phyloP scores from a whole-genome alignment of 2,888 invertebrate genomes.

The Coelinius sp. region DNA sequence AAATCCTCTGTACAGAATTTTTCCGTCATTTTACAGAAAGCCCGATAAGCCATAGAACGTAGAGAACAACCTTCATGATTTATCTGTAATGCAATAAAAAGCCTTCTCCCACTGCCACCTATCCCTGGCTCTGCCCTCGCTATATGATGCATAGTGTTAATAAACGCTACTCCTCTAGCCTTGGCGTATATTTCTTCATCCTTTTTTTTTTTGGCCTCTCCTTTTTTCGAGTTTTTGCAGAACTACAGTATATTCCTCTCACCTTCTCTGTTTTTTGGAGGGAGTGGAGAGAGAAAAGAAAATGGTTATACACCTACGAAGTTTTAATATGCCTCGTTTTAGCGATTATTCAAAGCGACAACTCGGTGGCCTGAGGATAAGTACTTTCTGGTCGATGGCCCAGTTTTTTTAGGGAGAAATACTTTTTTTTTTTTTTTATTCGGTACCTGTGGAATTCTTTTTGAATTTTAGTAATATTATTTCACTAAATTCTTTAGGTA shows the following conservation, averaged over 20 bases:
- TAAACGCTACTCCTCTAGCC: conserved; percentile 50
- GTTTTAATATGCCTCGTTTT: conserved; percentile 44
- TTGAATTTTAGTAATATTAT: neutral
- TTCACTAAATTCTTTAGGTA: neutral
- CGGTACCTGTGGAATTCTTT: neutral
- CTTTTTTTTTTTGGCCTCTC: neutral
- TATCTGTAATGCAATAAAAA: conserved; percentile 56
- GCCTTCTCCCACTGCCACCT: conserved; percentile 39
- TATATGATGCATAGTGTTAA: conserved; percentile 61
- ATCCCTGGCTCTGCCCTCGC: conserved; percentile 20
- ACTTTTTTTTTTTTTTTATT: conserved; percentile 1
- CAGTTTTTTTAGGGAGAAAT: conserved; percentile 3
- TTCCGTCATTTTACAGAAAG: neutral
- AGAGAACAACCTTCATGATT: conserved; percentile 47
- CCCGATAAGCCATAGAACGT: conserved; percentile 20
- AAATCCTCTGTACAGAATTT: neutral
- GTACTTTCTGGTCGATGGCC: conserved; percentile 23
- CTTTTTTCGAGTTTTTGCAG: neutral
- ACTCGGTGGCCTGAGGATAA: conserved; percentile 13
- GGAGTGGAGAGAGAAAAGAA: neutral
- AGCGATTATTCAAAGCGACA: conserved; percentile 39
- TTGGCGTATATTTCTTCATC: conserved; percentile 14
- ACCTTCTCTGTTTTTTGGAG: conserved; percentile 3
- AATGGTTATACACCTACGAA: conserved; percentile 32
- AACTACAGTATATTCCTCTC: conserved; percentile 21